phyloP scores from a whole-genome alignment of 2,797 vertebrate species.

The Borostomias antarcticus region DNA sequence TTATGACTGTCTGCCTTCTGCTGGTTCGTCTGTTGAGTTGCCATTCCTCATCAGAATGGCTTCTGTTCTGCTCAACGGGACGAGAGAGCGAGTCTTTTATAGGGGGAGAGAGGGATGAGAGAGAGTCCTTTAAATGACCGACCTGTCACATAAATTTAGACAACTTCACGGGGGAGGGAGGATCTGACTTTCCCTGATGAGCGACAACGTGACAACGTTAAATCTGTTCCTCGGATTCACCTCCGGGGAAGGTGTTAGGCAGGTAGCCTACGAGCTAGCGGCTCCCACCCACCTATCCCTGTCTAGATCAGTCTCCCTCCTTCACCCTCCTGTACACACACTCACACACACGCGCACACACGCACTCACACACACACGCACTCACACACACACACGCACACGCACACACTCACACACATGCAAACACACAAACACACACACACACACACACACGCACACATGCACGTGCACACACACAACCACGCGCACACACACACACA shows the following conservation, averaged over 20 bases:
- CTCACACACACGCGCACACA: slow-evolving; percentile 17
- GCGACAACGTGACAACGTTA: slow-evolving; percentile 33
- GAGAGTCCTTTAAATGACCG: slow-evolving; percentile 35
- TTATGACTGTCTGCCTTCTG: slow-evolving; percentile 62
- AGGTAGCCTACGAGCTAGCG: too few relatives aligned
- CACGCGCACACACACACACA: too few relatives aligned
- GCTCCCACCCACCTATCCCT: slow-evolving; percentile 38
- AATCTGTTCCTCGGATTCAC: slow-evolving; percentile 24
- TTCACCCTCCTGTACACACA: slow-evolving; percentile 30
- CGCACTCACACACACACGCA: slow-evolving; percentile 6
- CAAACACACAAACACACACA: slow-evolving; percentile 3
- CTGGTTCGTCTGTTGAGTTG: slow-evolving; percentile 55
- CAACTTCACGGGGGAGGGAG: background rate
- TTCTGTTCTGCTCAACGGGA: slow-evolving; percentile 44
- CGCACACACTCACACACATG: slow-evolving; percentile 5
- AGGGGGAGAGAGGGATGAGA: background rate
- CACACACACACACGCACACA: background rate
- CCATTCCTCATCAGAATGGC: slow-evolving; percentile 24
- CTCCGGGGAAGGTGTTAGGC: too few relatives aligned
- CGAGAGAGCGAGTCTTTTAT: background rate
- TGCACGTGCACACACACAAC: too few relatives aligned
- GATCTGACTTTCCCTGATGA: slow-evolving; percentile 36
- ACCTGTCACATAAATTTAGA: slow-evolving; percentile 26
- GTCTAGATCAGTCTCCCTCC: slow-evolving; percentile 33
- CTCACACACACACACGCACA: background rate